A percentile compares a stretch with the other conserved stretches of the same genome.
Evolutionary conservation across 2,113 vertebrate species (phyloP).

Genomic region (Chlamydotis undulata): DNA sequence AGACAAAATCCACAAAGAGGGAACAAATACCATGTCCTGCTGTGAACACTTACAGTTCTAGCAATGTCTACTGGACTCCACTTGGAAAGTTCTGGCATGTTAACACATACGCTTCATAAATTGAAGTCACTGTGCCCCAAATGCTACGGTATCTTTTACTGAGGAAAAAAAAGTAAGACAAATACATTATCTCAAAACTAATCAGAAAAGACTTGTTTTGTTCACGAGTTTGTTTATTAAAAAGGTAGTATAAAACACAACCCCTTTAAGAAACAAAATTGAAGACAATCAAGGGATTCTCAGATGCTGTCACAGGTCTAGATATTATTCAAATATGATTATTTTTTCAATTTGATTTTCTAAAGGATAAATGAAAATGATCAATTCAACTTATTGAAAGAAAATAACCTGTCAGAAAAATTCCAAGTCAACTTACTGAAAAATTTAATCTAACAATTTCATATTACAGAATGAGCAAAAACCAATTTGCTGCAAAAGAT

Average conservation of each 20-base stretch:
- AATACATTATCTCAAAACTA: background rate
- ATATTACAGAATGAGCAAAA: slow-evolving; percentile 46
- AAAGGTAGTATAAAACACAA: slow-evolving; percentile 68
- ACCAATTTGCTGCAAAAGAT: slow-evolving; percentile 15
- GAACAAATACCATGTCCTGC: background rate
- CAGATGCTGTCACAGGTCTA: background rate
- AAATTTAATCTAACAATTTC: slow-evolving; percentile 40
- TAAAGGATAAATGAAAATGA: background rate
- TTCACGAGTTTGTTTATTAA: slow-evolving; percentile 55
- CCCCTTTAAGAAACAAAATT: slow-evolving; percentile 66
- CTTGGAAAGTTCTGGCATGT: background rate
- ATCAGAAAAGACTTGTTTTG: background rate
- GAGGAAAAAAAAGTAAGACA: background rate
- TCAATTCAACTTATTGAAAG: background rate
- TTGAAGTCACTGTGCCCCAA: background rate
- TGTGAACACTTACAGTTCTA: background rate
- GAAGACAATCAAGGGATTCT: slow-evolving; percentile 17
- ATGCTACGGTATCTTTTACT: fast-evolving
- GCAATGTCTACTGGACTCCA: background rate
- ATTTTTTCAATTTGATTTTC: background rate
- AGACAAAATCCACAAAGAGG: background rate
- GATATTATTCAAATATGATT: background rate
- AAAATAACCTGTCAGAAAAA: slow-evolving; percentile 24
- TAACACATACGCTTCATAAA: background rate
- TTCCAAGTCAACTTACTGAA: background rate